Evolutionary conservation across 1,140 invertebrate genomes (phyloP).

Genomic region (Schmidtea mediterranea): DNA sequence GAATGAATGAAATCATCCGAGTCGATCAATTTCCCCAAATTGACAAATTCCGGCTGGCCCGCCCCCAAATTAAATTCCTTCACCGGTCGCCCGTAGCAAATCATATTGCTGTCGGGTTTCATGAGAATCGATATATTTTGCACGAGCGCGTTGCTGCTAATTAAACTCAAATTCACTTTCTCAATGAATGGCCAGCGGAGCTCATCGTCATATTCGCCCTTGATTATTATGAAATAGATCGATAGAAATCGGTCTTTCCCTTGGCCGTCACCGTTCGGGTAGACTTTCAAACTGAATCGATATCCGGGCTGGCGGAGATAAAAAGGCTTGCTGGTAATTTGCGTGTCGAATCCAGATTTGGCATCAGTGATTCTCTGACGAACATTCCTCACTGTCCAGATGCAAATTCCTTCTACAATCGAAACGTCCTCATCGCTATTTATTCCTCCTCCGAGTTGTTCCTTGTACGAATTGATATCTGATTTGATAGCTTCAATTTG

Average conservation of each 20-base stretch:
- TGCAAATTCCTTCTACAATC: too few species aligned
- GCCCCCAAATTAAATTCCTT: conserved; percentile 13
- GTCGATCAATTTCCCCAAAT: too few species aligned
- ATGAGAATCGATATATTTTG: neutral
- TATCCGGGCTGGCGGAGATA: conserved; percentile 8
- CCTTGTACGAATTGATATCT: too few species aligned
- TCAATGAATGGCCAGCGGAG: conserved; percentile 21
- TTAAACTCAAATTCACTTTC: conserved; percentile 17
- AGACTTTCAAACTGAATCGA: conserved; percentile 7
- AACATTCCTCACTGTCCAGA: too few species aligned
- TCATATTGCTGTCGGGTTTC: neutral
- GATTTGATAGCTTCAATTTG: too few species aligned
- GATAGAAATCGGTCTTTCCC: conserved; percentile 6
- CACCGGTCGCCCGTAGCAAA: conserved; percentile 11
- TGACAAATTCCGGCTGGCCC: conserved; percentile 10
- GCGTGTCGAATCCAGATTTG: too few species aligned
- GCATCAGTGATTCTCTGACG: too few species aligned
- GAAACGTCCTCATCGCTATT: too few species aligned
- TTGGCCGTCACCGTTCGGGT: conserved; percentile 8
- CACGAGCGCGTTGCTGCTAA: conserved; percentile 12
- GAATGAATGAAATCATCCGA: too few species aligned
- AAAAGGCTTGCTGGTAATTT: too few species aligned
- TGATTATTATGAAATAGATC: conserved; percentile 8
- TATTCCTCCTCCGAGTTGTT: too few species aligned
- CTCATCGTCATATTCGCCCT: conserved; percentile 18